phyloP scores from a whole-genome alignment of 2,797 vertebrate genomes.

The Intellagama lesueurii region DNA sequence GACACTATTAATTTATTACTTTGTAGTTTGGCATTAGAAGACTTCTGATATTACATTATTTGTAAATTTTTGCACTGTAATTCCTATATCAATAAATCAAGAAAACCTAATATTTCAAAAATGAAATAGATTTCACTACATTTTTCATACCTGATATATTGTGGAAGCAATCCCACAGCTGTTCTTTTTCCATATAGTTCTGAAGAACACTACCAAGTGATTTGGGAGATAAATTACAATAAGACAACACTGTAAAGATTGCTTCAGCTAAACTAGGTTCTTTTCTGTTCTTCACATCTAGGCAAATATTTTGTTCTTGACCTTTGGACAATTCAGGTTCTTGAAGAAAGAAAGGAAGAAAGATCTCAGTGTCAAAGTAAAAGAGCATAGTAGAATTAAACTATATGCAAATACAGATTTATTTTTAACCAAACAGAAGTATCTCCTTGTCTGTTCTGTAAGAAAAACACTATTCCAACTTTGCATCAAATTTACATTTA shows the following conservation, averaged over 20 bases:
- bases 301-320: conserved; percentile 53
- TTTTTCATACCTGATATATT: conserved; percentile 86
- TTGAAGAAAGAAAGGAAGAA: conserved; percentile 60
- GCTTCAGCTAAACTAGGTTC: conserved; percentile 72
- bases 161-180: conserved; percentile 88
- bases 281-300: conserved; percentile 54
- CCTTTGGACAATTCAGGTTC: conserved; percentile 54
- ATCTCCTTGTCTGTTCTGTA: not conserved
- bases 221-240: conserved; percentile 84
- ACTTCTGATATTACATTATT: not conserved
- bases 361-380: not conserved
- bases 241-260: conserved; percentile 85
- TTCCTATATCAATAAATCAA: conserved; percentile 26
- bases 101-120: conserved; percentile 10
- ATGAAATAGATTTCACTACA: conserved; percentile 7
- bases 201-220: conserved; percentile 87
- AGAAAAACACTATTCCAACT: not conserved
- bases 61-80: not conserved
- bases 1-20: too few relatives aligned
- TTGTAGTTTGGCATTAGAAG: conserved; percentile 4
- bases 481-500: not conserved
- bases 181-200: conserved; percentile 86
- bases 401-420: not conserved
- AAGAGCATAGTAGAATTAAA: not conserved
- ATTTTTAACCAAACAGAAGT: not conserved